A percentile compares a stretch with the other conserved stretches of the same genome.
These are phyloP conservation scores for Knipowitschia caucasica DNA, from an alignment of 2,797 vertebrate genomes.

Conservation along the genomic window DNA sequence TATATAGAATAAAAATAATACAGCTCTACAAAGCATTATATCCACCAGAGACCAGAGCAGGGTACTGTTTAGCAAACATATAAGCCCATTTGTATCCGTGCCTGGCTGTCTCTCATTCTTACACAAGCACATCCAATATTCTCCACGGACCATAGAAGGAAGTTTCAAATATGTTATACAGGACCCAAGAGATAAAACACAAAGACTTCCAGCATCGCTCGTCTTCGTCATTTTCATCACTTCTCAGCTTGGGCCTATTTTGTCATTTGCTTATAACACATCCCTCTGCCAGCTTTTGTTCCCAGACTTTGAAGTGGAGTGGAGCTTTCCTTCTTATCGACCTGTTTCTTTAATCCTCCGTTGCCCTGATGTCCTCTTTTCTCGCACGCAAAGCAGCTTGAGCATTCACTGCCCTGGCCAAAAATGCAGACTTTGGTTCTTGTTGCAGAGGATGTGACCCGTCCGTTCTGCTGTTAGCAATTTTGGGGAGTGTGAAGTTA, in stretches of 20 bases:
- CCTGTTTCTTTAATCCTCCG: slow-evolving; percentile 50
- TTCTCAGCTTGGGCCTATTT: slow-evolving; percentile 11
- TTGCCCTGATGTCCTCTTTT: slow-evolving; percentile 44
- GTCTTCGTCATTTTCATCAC: slow-evolving; percentile 5
- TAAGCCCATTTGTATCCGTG: too few relatives aligned
- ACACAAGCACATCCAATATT: not conserved
- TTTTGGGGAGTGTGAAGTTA: not conserved
- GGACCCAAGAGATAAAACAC: not conserved
- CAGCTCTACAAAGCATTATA: too few relatives aligned
- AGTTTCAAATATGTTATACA: not conserved
- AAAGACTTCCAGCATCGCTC: slow-evolving; percentile 1
- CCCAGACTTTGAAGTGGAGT: slow-evolving; percentile 18
- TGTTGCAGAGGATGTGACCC: slow-evolving; percentile 13
- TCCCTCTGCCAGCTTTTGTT: slow-evolving; percentile 5
- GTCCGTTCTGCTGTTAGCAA: not conserved
- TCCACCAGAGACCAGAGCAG: too few relatives aligned
- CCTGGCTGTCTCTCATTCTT: not conserved
- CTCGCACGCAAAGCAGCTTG: slow-evolving; percentile 25
- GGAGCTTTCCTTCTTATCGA: slow-evolving; percentile 35
- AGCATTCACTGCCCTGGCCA: slow-evolving; percentile 19
- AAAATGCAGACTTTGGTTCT: slow-evolving; percentile 20
- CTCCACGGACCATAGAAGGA: not conserved
- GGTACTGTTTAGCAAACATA: too few relatives aligned
- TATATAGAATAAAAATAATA: too few relatives aligned
- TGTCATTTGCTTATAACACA: slow-evolving; percentile 23